These are phyloP conservation scores for Corvus cornix DNA, from an alignment of 2,113 vertebrate genomes.

Conservation along the genomic window DNA sequence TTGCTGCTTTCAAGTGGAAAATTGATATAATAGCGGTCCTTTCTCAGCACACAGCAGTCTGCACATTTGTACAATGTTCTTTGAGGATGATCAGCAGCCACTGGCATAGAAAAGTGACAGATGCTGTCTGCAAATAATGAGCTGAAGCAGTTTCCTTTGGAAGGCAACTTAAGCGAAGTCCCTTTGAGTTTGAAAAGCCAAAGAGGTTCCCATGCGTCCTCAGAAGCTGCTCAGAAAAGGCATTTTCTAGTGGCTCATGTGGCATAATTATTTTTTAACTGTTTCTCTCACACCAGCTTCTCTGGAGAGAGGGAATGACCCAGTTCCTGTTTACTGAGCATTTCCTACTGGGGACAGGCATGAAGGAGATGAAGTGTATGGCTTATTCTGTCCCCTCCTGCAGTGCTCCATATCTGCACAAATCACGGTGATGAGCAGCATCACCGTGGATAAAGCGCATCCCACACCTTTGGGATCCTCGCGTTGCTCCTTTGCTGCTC, in stretches of 20 bases:
- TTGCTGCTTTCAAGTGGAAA: conserved; percentile 72
- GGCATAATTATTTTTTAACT: background rate
- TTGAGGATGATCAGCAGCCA: conserved; percentile 51
- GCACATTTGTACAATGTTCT: conserved; percentile 44
- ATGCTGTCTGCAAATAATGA: conserved; percentile 69
- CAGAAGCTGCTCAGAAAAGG: background rate
- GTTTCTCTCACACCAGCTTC: background rate
- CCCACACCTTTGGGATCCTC: background rate
- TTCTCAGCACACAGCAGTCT: conserved; percentile 57
- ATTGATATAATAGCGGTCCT: conserved; percentile 64
- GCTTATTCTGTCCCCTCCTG: background rate
- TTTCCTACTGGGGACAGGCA: background rate
- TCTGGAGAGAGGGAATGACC: background rate
- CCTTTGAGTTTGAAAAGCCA: conserved; percentile 49
- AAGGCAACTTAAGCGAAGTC: conserved; percentile 48
- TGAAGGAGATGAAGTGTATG: background rate
- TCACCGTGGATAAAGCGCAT: rapidly evolving
- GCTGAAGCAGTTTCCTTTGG: conserved; percentile 51
- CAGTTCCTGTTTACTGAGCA: background rate
- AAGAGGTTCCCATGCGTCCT: background rate
- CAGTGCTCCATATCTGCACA: background rate
- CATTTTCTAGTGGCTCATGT: background rate
- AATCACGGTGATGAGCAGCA: background rate
- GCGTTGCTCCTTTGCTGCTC: background rate
- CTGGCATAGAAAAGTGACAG: conserved; percentile 58